Base-by-base conservation (phyloP, 2,113 vertebrate genomes). In the Caracal caracal region DNA sequence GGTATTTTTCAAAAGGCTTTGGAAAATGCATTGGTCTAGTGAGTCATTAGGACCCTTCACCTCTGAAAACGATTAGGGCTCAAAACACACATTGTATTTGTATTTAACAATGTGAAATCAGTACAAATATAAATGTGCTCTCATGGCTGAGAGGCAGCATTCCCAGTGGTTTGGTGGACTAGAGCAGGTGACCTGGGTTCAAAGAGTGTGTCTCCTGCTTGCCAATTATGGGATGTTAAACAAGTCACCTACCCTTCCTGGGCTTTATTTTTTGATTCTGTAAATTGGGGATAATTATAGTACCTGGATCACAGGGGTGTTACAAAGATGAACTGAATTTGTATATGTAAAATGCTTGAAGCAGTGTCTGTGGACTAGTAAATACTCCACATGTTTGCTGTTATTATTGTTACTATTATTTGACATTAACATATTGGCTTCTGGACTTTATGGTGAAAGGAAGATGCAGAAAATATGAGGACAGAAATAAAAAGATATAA, bases 31-130 rank as follows among this genome's bases (percentile, higher is more conserved):
- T 11, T 56, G 16, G 7, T 68, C 16, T 66, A 56, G 73, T 61
- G 76, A 53, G 10, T 96, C 24, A 40, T 68, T 75, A 22, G 1
- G 37, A 89, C 28, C 47, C 22, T 82, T 97, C 0, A 6, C 82
- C 68, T 94, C 65, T 92, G 51, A 56, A 71, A 93, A 88, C 35
- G 86, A 85, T 43, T 84, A 19, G 49, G 65, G 73, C 17, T 93
- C 70, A 81, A 53, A 66, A 78, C 1, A 28, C 40, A 87, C 26
- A 4, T 3, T 6, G 22, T 43, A 35, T 83, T 65, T 83, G 76
- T 47, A 43, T 71, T 82, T n/a, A 80, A 86, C 13, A n/a, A 61
- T 49, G 10, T 17, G 10, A 91, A 56, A 43, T 75, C 37, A 13
- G 37, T 19, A 3, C 16, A 80, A 24, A 47, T 79, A 13, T 4